Conservation (phyloP, 2,888 invertebrate genomes). For the Eupithecia centaureata region DNA sequence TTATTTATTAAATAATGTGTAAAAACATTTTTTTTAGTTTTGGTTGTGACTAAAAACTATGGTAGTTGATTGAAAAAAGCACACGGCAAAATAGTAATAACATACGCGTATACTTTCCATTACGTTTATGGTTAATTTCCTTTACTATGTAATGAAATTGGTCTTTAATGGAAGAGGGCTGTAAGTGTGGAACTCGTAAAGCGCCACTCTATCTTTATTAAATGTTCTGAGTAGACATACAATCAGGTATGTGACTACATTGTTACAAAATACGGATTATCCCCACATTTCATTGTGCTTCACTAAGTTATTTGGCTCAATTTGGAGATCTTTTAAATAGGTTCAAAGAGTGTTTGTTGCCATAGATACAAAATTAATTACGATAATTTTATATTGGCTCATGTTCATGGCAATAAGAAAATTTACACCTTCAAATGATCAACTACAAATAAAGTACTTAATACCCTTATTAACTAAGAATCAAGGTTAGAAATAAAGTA, state of each 20-base stretch:
- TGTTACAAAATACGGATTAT: not conserved
- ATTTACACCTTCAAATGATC: too few relatives aligned
- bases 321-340: not conserved
- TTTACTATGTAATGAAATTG: constrained; percentile 41
- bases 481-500: too few relatives aligned
- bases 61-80: too few relatives aligned
- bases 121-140: constrained; percentile 39
- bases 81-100: too few relatives aligned
- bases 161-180: constrained; percentile 37
- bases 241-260: not conserved
- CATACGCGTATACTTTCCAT: constrained; percentile 40
- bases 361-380: too few relatives aligned
- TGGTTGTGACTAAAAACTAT: too few relatives aligned
- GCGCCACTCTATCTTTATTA: constrained; percentile 34
- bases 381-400: too few relatives aligned
- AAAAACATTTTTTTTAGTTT: too few relatives aligned
- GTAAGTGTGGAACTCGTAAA: constrained; percentile 40
- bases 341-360: not conserved
- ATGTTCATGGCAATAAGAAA: too few relatives aligned
- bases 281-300: not conserved
- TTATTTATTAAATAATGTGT: too few relatives aligned
- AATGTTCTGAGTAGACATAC: not conserved
- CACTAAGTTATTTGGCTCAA: not conserved
- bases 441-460: too few relatives aligned
- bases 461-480: too few relatives aligned